These are phyloP conservation scores for Zenarchopterus dispar DNA, from an alignment of 2,797 vertebrate genomes.

Conservation along the genomic window DNA sequence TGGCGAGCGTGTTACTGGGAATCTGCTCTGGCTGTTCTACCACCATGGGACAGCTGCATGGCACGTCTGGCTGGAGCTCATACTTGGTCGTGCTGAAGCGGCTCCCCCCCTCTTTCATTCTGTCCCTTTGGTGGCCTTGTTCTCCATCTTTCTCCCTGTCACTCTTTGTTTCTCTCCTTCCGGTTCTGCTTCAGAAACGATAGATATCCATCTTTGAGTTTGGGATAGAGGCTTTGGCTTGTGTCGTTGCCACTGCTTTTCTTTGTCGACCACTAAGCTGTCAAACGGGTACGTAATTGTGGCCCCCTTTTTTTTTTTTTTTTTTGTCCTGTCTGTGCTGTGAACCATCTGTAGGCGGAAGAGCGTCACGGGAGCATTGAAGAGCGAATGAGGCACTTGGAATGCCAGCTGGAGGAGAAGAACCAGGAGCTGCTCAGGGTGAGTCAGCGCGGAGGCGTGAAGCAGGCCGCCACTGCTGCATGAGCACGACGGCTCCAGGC, in stretches of 20 bases:
- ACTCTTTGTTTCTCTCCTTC: constrained; percentile 50
- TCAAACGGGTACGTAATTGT: constrained; percentile 66
- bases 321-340: constrained; percentile 50
- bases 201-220: constrained; percentile 88
- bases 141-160: constrained; percentile 61
- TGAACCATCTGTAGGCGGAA: constrained; percentile 88
- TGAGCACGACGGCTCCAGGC: constrained; percentile 50
- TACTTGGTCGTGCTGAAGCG: constrained; percentile 62
- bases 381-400: constrained; percentile 97
- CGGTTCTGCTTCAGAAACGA: constrained; percentile 79
- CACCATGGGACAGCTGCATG: constrained; percentile 69
- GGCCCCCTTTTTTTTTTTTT: constrained; percentile 33
- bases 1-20: constrained; percentile 62
- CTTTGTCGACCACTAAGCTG: constrained; percentile 40
- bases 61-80: constrained; percentile 69
- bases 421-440: constrained; percentile 99
- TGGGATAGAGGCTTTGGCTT: constrained; percentile 91
- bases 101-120: constrained; percentile 62
- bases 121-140: constrained; percentile 58
- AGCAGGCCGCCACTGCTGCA: constrained; percentile 45
- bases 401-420: constrained; percentile 98
- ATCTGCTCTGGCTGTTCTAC: constrained; percentile 63
- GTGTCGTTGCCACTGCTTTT: constrained; percentile 83
- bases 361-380: constrained; percentile 98
- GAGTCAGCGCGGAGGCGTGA: constrained; percentile 64